Base-by-base conservation (phyloP, 2,113 vertebrate species). In the Anguilla rostrata region DNA sequence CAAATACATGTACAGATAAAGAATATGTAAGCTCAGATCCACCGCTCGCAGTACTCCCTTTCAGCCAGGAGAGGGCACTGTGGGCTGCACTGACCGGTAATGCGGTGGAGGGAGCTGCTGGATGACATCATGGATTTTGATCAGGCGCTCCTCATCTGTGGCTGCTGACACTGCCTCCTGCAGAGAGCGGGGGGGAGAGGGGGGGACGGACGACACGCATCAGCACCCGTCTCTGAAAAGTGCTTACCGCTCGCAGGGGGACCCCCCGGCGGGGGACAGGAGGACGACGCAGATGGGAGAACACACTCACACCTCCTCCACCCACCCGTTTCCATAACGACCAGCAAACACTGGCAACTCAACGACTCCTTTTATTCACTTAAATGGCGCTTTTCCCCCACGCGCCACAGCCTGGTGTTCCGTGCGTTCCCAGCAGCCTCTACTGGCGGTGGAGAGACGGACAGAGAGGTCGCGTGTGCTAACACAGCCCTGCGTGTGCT, bases 61-160 rank as follows among this genome's bases (percentile, higher is more conserved):
- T 22, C 15, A 22, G 78, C 91, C 90, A 89, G 7, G 56, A 56
- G 94, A 91, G 88, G 93, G 91, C 92, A 87, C 78, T 85, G 86
- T 88, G 83, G 46, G 29, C 82, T 85, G 57, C 86, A 87, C 94
- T 91, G 87, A 99, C 98, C 98, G 97, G 95, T 99, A 99, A 95
- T 99, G 98, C 39, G 98, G 98, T 0, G 98, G 98, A 2, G 98
- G 98, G 84, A 99, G 96, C 90, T 99, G 98, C 89, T 99, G 98
- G 91, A 99, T 99, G 93, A 99, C 98, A 63, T 99, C 98, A 20
- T 99, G 97, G 89, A 99, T 99, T 94, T 98, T 99, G 86, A 99
- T 97, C 93, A 99, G 92, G 84, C 98, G 92, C 5, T 99, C 98
- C 90, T 99, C 98, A 15, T 99, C 98, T 0, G 98, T 98, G 63